These are phyloP conservation scores for Cephus nigrinus DNA, from an alignment of 2,888 invertebrate genomes.

Conservation along the genomic window DNA sequence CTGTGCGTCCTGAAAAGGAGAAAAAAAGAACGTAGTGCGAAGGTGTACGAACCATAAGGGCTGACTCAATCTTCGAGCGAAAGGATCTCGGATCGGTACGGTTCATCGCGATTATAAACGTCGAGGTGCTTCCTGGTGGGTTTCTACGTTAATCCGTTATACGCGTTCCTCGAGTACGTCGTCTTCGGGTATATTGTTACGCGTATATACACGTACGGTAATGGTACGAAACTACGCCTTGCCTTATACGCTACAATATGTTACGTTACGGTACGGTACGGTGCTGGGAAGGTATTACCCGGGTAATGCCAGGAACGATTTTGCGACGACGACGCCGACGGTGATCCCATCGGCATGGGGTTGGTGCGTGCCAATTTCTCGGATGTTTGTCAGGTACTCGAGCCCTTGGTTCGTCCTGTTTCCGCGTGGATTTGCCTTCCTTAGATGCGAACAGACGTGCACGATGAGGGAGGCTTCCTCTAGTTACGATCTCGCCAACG, in stretches of 20 bases:
- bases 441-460: neutral
- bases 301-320: conserved; percentile 29
- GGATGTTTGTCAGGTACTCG: neutral
- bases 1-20: neutral
- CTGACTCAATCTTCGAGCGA: neutral
- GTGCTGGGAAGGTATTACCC: conserved; percentile 31
- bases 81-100: neutral
- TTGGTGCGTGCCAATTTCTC: neutral
- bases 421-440: conserved; percentile 3
- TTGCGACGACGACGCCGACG: neutral
- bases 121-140: neutral
- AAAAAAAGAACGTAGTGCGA: conserved; percentile 26
- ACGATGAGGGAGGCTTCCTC: neutral
- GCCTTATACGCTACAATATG: neutral
- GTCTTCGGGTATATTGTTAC: neutral
- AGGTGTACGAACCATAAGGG: conserved; percentile 33
- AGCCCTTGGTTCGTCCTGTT: neutral
- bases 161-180: neutral
- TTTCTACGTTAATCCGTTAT: neutral
- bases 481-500: neutral
- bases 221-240: neutral
- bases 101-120: neutral
- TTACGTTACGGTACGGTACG: neutral
- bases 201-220: neutral
- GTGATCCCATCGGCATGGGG: neutral